A percentile compares a stretch with the other conserved stretches of the same genome.
Evolutionary conservation across 2,113 vertebrate species (phyloP).

Genomic region (Osmerus mordax): DNA sequence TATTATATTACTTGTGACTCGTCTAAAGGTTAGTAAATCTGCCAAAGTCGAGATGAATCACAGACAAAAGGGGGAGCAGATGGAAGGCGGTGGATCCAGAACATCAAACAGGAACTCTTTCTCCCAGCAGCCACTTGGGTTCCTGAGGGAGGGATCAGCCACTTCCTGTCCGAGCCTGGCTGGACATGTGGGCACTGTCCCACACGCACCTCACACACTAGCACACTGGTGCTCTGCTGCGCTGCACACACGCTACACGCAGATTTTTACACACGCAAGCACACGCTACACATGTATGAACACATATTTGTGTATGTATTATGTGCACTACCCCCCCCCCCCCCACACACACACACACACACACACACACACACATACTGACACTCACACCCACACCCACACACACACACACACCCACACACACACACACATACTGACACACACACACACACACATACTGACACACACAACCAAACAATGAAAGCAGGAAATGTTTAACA

Average conservation of each 20-base stretch:
- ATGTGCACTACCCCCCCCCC: background rate
- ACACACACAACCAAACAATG: background rate
- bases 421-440: background rate
- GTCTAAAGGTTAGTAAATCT: conserved; percentile 56
- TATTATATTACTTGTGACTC: conserved; percentile 52
- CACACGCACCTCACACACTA: conserved; percentile 66
- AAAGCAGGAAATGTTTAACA: background rate
- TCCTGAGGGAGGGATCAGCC: conserved; percentile 66
- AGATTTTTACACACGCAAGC: background rate
- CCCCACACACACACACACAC: background rate
- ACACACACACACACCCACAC: background rate
- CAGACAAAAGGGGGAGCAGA: conserved; percentile 65
- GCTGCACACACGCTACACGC: conserved; percentile 6
- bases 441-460: background rate
- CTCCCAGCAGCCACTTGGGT: conserved; percentile 66
- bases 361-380: background rate
- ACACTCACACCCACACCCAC: background rate
- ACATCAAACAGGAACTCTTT: conserved; percentile 70
- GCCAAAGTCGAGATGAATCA: conserved; percentile 62
- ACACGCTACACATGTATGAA: conserved; percentile 9
- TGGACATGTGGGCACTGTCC: conserved; percentile 70
- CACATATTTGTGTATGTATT: background rate
- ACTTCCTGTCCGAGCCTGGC: conserved; percentile 74
- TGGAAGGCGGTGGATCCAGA: conserved; percentile 74
- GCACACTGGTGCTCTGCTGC: conserved; percentile 46